Percentiles rank a stretch among this genome's conserved stretches.
Evolutionary conservation across 2,888 invertebrate genomes (phyloP).

Genomic region (Cartodere bifasciata): DNA sequence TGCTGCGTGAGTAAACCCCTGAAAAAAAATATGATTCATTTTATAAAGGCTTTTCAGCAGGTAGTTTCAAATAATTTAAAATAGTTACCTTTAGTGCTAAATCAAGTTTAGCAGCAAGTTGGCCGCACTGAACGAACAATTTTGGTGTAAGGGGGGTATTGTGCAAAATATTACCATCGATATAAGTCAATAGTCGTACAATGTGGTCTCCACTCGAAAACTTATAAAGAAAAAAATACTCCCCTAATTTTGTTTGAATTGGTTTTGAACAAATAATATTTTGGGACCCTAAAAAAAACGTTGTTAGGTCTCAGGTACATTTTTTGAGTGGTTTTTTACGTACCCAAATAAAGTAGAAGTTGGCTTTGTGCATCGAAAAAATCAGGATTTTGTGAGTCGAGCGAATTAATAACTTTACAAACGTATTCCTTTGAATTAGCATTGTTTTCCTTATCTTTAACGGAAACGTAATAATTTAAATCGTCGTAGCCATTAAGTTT

Average conservation of each 20-base stretch:
- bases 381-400: slow-evolving; percentile 57
- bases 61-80: not conserved
- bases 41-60: not conserved
- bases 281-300: too few relatives aligned
- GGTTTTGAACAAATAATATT: slow-evolving; percentile 58
- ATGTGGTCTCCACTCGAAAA: slow-evolving; percentile 45
- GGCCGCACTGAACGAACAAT: slow-evolving; percentile 59
- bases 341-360: slow-evolving; percentile 57
- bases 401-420: slow-evolving; percentile 70
- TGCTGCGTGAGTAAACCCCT: slow-evolving; percentile 62
- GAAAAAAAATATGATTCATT: slow-evolving; percentile 16
- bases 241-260: slow-evolving; percentile 51
- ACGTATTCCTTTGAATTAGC: slow-evolving; percentile 52
- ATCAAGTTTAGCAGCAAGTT: slow-evolving; percentile 57
- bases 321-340: too few relatives aligned
- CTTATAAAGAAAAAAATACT: slow-evolving; percentile 44
- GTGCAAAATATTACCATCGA: slow-evolving; percentile 58
- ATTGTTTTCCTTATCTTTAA: slow-evolving; percentile 46
- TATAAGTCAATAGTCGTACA: slow-evolving; percentile 62
- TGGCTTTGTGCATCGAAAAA: slow-evolving; percentile 65
- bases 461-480: slow-evolving; percentile 56
- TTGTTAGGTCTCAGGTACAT: too few relatives aligned
- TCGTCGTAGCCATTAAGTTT: slow-evolving; percentile 70
- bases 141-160: slow-evolving; percentile 46
- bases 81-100: slow-evolving; percentile 49